Conservation (phyloP, 2,888 invertebrate species). For the Ferrisia virgata region DNA sequence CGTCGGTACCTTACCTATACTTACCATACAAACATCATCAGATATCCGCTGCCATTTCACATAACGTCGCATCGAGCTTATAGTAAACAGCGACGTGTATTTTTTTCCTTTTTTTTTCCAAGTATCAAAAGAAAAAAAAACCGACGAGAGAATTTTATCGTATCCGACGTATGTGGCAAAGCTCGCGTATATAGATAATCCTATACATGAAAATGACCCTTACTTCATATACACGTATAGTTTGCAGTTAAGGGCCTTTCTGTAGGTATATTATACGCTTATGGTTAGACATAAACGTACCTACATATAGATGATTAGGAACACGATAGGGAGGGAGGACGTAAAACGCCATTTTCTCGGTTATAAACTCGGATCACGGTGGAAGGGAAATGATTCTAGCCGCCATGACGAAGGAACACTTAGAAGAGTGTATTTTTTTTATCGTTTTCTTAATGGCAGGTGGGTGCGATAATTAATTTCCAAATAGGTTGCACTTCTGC, state of each 20-base stretch:
- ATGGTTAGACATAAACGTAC: neutral
- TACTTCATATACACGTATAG: neutral
- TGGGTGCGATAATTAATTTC: neutral
- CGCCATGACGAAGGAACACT: neutral
- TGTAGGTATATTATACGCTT: neutral
- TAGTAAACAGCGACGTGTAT: neutral
- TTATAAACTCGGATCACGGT: neutral
- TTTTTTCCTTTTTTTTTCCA: too few species aligned
- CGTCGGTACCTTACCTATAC: too few species aligned
- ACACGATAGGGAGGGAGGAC: too few species aligned
- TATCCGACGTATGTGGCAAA: neutral
- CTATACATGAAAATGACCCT: neutral
- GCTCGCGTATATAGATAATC: neutral
- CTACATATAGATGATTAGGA: neutral
- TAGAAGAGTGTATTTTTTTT: neutral
- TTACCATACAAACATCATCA: neutral
- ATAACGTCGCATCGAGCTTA: neutral
- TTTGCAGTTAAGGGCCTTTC: neutral
- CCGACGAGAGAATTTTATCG: neutral
- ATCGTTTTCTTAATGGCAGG: neutral
- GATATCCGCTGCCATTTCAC: neutral
- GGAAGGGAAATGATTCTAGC: neutral
- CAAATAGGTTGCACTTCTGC: neutral
- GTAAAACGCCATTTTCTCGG: neutral
- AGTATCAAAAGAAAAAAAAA: neutral